Conservation (phyloP, 2,797 vertebrate species). For the Myotis myotis region DNA sequence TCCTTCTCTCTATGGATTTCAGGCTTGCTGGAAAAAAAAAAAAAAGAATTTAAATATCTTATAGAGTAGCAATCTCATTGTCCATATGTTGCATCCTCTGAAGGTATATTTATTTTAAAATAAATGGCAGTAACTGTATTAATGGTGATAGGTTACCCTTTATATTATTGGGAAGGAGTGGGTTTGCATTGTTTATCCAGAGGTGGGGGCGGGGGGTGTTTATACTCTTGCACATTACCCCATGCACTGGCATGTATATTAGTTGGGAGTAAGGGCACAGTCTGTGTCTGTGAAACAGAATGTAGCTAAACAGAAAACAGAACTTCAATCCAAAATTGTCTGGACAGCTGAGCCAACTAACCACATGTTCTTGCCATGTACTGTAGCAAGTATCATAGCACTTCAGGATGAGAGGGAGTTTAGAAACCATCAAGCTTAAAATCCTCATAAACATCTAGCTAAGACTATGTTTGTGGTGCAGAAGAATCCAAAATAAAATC, state of each 20-base stretch:
- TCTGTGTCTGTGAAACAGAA: neutral
- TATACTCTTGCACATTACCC: neutral
- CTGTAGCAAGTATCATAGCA: neutral
- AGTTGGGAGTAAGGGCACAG: neutral
- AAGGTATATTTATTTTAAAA: neutral
- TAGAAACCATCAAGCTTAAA: slow-evolving; percentile 20
- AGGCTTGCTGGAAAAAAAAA: neutral
- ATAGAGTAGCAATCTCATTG: neutral
- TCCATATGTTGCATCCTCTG: neutral
- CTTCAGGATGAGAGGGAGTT: neutral
- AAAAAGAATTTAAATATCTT: neutral
- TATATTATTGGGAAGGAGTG: neutral
- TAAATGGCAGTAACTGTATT: neutral
- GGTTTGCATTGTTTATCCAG: neutral
- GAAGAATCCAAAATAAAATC: slow-evolving; percentile 8
- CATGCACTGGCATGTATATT: neutral
- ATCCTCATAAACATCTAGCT: neutral
- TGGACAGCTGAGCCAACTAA: neutral
- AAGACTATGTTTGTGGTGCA: neutral
- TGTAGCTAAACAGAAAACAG: neutral
- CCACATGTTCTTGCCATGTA: neutral
- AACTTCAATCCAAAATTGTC: neutral
- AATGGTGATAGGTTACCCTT: neutral
- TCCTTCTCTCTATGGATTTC: neutral
- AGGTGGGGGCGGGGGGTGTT: neutral